A percentile compares a stretch with the other conserved stretches of the same genome.
phyloP scores from a whole-genome alignment of 2,113 vertebrate genomes.

The Catharus fuscescens region DNA sequence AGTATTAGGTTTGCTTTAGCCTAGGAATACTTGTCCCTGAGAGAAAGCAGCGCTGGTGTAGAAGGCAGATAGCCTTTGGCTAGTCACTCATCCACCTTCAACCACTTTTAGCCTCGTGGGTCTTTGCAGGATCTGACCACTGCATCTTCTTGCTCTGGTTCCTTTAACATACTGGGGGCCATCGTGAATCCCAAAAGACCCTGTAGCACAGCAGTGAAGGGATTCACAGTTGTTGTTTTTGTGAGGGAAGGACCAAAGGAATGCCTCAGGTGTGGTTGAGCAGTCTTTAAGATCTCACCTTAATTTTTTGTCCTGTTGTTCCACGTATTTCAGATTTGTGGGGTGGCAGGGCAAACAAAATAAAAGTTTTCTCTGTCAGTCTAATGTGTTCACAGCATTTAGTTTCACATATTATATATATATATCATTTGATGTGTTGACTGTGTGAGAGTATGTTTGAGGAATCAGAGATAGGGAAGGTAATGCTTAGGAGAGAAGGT shows the following conservation, averaged over 20 bases:
- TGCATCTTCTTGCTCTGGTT: rapidly evolving
- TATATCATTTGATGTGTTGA: not conserved
- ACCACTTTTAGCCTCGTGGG: rapidly evolving
- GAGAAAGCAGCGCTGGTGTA: not conserved
- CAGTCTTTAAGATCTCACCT: rapidly evolving
- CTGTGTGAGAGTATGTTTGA: not conserved
- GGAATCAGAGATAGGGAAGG: not conserved
- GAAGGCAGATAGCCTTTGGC: rapidly evolving
- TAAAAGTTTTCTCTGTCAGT: not conserved
- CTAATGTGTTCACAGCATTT: not conserved
- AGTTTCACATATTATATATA: not conserved
- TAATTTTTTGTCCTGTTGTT: not conserved
- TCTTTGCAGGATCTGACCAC: not conserved
- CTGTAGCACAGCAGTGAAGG: not conserved
- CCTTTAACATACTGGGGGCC: rapidly evolving
- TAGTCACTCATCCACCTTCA: not conserved
- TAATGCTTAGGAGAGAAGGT: not conserved
- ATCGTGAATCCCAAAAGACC: rapidly evolving
- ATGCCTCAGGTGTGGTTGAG: not conserved
- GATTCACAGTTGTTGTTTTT: not conserved
- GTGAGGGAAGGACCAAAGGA: not conserved
- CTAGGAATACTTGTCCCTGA: rapidly evolving
- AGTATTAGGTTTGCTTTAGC: not conserved
- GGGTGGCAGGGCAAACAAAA: not conserved
- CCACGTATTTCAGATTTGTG: not conserved